Evolutionary conservation across 2,113 vertebrate species (phyloP).

Genomic region (Megaceryle torquata): DNA sequence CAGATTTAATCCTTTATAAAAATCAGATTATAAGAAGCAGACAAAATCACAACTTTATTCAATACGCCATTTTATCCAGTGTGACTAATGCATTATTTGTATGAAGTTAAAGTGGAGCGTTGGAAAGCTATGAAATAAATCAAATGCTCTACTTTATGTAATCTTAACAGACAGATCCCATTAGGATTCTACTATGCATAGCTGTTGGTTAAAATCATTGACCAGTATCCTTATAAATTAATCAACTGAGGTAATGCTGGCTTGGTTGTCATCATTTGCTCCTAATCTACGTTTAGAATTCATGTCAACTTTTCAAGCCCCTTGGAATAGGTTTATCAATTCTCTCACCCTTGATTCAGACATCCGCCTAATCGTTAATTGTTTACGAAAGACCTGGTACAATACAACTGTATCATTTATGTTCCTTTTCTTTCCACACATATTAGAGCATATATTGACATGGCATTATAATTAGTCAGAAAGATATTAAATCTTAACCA

Average conservation of each 20-base stretch:
- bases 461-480: conserved; percentile 23
- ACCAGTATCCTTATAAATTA: conserved; percentile 79
- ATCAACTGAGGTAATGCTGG: conserved; percentile 75
- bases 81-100: conserved; percentile 82
- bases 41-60: conserved; percentile 77
- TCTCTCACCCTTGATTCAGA: conserved; percentile 46
- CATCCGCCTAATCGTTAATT: neutral
- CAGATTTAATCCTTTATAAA: conserved; percentile 72
- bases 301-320: conserved; percentile 68
- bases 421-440: conserved; percentile 44
- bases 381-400: conserved; percentile 38
- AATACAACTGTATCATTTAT: neutral
- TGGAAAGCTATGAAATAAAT: conserved; percentile 80
- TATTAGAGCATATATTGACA: conserved; percentile 21
- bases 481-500: conserved; percentile 55
- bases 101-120: conserved; percentile 76
- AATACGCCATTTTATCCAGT: conserved; percentile 73
- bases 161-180: conserved; percentile 79
- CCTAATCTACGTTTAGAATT: conserved; percentile 76
- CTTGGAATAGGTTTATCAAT: conserved; percentile 68
- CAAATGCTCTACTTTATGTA: conserved; percentile 75
- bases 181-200: conserved; percentile 74
- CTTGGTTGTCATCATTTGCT: conserved; percentile 70
- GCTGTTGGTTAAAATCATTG: conserved; percentile 82
- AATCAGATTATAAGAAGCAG: conserved; percentile 76